A percentile compares a stretch with the other conserved stretches of the same genome.
These are phyloP conservation scores for Thymallus thymallus DNA, from an alignment of 2,113 vertebrate species.

Conservation along the genomic window DNA sequence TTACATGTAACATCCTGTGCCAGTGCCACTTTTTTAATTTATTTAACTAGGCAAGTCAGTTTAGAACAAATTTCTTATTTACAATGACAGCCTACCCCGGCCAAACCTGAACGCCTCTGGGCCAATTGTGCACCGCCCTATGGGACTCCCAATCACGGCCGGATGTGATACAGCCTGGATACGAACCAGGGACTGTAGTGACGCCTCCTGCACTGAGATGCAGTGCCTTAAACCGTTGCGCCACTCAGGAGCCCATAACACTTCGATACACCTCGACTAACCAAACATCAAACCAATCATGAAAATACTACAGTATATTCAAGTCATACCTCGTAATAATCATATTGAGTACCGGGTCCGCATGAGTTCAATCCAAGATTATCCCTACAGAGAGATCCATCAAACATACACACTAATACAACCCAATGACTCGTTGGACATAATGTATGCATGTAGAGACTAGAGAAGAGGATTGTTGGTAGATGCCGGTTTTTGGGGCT, in stretches of 20 bases:
- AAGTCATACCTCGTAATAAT: background rate
- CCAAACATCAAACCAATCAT: background rate
- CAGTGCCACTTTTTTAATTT: too few species aligned
- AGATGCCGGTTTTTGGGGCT: background rate
- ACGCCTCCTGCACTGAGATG: too few species aligned
- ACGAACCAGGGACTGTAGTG: too few species aligned
- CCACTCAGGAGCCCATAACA: too few species aligned
- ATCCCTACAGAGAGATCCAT: conserved; percentile 29
- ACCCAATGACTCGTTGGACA: background rate
- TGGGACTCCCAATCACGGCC: too few species aligned
- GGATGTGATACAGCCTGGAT: too few species aligned
- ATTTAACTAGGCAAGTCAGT: too few species aligned
- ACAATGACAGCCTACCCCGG: too few species aligned
- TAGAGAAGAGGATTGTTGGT: background rate
- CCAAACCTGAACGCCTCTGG: too few species aligned
- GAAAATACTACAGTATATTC: background rate
- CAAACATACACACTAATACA: conserved; percentile 2
- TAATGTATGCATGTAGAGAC: background rate
- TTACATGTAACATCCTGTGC: background rate
- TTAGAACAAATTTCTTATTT: too few species aligned
- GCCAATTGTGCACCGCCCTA: too few species aligned
- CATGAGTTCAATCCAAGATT: background rate
- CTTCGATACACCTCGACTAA: background rate
- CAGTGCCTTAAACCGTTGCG: too few species aligned
- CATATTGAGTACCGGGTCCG: conserved; percentile 7